Evolutionary conservation across 92 coral and sea anemone genomes (phyloP).

Genomic region (Porites evermanni): DNA sequence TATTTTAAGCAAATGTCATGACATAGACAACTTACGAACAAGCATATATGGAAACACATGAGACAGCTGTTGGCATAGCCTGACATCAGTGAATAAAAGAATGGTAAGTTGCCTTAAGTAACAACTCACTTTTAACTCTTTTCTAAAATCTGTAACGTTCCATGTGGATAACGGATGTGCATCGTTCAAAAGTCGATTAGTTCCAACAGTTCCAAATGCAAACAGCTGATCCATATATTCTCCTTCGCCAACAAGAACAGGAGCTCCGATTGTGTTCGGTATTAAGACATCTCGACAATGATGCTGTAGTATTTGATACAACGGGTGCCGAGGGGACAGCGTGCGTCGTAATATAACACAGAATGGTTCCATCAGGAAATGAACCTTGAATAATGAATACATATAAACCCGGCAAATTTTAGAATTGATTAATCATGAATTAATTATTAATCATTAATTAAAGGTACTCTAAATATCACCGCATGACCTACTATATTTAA

Average conservation of each 20-base stretch:
- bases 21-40: too few relatives aligned
- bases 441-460: too few relatives aligned
- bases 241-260: conserved; percentile 9
- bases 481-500: too few relatives aligned
- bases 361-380: conserved; percentile 63
- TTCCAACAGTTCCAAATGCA: conserved; percentile 56
- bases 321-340: conserved; percentile 47
- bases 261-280: conserved; percentile 53
- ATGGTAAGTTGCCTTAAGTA: not conserved
- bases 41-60: too few relatives aligned
- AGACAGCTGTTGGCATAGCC: too few relatives aligned
- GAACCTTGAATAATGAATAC: conserved; percentile 18
- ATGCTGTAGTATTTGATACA: conserved; percentile 50
- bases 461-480: too few relatives aligned
- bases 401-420: too few relatives aligned
- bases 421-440: too few relatives aligned
- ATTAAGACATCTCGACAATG: conserved; percentile 57
- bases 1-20: too few relatives aligned
- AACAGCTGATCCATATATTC: conserved; percentile 37
- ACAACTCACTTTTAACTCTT: conserved; percentile 49
- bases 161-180: conserved; percentile 40
- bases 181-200: conserved; percentile 36
- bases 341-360: conserved; percentile 52
- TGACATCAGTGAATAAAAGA: not conserved
- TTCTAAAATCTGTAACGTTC: conserved; percentile 62